Evolutionary conservation across 2,113 vertebrate species (phyloP).

Genomic region (Indri indri): DNA sequence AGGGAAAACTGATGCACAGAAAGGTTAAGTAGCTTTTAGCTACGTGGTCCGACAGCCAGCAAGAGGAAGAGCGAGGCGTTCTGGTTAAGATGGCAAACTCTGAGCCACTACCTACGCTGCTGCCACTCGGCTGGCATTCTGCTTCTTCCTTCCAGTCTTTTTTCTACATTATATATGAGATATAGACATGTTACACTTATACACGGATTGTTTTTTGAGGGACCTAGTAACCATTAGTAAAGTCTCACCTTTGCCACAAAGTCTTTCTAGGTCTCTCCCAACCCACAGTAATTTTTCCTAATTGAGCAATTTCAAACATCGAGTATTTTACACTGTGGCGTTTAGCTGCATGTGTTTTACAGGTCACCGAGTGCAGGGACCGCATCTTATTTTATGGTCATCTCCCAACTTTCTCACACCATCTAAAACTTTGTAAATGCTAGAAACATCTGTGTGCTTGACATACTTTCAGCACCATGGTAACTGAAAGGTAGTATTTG

Average conservation of each 20-base stretch:
- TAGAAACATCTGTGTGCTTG: not conserved
- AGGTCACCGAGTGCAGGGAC: not conserved
- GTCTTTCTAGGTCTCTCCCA: not conserved
- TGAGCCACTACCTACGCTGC: accelerated
- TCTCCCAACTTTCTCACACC: not conserved
- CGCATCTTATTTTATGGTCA: not conserved
- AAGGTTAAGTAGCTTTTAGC: too few relatives aligned
- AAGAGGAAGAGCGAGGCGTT: not conserved
- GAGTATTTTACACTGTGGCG: not conserved
- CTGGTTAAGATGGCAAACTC: not conserved
- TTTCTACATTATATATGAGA: not conserved
- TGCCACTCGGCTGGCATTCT: not conserved
- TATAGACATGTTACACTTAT: not conserved
- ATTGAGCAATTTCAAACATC: not conserved
- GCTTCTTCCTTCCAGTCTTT: not conserved
- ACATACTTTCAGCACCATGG: not conserved
- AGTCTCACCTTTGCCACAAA: not conserved
- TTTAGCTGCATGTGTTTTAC: not conserved
- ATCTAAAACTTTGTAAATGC: not conserved
- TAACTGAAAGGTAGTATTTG: not conserved
- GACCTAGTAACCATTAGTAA: not conserved
- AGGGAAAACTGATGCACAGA: not conserved
- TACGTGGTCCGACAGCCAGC: too few relatives aligned
- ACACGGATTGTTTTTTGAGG: not conserved
- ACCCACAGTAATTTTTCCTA: not conserved